phyloP scores from a whole-genome alignment of 2,113 vertebrate genomes.

The Misgurnus anguillicaudatus region DNA sequence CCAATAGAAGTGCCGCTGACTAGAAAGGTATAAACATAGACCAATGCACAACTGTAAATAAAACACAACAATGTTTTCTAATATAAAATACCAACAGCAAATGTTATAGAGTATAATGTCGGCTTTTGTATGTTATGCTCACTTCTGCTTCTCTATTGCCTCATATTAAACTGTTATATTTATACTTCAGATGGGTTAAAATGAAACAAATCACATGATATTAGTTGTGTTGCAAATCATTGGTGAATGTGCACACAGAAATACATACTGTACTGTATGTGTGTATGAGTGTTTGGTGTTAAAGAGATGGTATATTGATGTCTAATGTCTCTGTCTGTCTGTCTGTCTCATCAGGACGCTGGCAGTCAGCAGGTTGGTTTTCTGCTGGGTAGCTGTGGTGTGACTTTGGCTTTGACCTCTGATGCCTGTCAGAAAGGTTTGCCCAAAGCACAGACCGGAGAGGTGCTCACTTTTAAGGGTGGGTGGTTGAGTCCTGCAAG shows the following conservation, averaged over 20 bases:
- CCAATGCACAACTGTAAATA: neutral
- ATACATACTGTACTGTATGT: neutral
- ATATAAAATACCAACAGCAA: too few species aligned
- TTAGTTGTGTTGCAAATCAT: too few species aligned
- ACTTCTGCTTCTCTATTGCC: too few species aligned
- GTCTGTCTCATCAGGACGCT: constrained; percentile 79
- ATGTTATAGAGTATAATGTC: too few species aligned
- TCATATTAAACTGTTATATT: too few species aligned
- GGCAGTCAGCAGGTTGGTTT: constrained; percentile 96
- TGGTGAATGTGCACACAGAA: too few species aligned
- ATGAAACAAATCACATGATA: too few species aligned
- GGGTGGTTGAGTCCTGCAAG: constrained; percentile 3
- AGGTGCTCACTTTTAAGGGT: constrained; percentile 95
- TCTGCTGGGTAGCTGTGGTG: constrained; percentile 91
- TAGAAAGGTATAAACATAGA: constrained; percentile 83
- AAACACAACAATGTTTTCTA: neutral
- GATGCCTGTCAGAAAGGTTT: constrained; percentile 96
- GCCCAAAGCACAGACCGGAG: constrained; percentile 93
- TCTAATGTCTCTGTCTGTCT: neutral
- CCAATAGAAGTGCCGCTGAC: constrained; percentile 96
- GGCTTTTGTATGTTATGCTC: too few species aligned
- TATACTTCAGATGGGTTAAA: too few species aligned
- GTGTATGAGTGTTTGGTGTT: neutral
- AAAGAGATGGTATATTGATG: neutral
- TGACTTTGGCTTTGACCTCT: constrained; percentile 91